Evolutionary conservation across 2,888 invertebrate species (phyloP).

Genomic region (Clitarchus hookeri): DNA sequence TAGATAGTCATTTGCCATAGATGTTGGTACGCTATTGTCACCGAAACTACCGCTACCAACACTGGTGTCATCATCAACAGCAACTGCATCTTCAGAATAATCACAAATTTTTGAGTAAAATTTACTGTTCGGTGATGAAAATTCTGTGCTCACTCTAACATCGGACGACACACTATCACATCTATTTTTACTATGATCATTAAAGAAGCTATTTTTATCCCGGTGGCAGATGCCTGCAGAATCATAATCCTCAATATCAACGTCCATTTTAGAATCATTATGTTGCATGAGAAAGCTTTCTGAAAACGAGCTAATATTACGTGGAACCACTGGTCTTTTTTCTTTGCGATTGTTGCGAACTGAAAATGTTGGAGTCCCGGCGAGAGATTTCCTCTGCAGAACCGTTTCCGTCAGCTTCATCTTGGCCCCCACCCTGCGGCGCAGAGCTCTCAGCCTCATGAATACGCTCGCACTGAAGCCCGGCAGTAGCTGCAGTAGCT

Average conservation of each 20-base stretch:
- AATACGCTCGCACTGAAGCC: constrained; percentile 63
- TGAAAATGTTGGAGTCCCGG: neutral
- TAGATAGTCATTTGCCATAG: neutral
- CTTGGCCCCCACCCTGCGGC: constrained; percentile 63
- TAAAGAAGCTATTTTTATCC: neutral
- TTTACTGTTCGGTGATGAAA: neutral
- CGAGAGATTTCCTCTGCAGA: constrained; percentile 45
- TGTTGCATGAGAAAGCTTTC: neutral
- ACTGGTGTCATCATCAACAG: neutral
- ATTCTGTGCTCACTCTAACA: neutral
- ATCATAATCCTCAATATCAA: neutral
- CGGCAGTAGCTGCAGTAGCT: constrained; percentile 64
- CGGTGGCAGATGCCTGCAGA: neutral
- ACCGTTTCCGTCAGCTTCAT: constrained; percentile 54
- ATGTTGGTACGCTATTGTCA: neutral
- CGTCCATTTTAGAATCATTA: neutral
- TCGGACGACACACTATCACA: neutral
- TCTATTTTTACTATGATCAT: neutral
- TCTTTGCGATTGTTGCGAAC: neutral
- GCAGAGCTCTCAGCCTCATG: constrained; percentile 55
- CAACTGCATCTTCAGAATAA: neutral
- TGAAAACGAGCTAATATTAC: neutral
- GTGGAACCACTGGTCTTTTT: neutral
- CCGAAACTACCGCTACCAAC: neutral
- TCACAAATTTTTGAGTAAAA: neutral